Conservation (phyloP, 23 tunicate genomes). For the Botrylloides violaceus region DNA sequence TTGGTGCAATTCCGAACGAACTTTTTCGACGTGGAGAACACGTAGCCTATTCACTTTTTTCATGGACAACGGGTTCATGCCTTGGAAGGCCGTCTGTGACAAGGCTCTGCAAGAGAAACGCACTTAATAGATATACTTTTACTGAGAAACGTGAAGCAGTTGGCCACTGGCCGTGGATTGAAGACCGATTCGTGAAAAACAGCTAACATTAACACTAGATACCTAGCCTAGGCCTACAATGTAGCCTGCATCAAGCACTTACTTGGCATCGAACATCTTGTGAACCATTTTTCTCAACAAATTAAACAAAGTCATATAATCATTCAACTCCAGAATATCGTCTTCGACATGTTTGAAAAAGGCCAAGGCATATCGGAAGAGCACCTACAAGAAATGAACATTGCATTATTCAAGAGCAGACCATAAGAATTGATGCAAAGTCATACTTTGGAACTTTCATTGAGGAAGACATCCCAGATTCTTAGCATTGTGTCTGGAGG, state of each 20-base stretch:
- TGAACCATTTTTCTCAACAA: constrained; percentile 55
- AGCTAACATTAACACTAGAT: too few relatives aligned
- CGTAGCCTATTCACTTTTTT: constrained; percentile 50
- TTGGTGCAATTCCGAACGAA: constrained; percentile 46
- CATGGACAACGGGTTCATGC: constrained; percentile 91
- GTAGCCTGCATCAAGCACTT: background rate
- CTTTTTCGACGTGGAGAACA: constrained; percentile 62
- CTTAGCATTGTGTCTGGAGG: constrained; percentile 82
- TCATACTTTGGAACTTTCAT: constrained; percentile 76
- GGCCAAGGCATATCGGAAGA: constrained; percentile 83
- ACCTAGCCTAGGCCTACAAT: too few relatives aligned
- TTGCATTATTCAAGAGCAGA: background rate
- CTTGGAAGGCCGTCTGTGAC: constrained; percentile 48
- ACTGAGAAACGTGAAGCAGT: background rate
- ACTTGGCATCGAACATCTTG: constrained; percentile 78
- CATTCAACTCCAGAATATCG: constrained; percentile 55
- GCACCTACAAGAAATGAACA: constrained; percentile 38
- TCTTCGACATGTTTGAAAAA: constrained; percentile 80
- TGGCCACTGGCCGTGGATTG: background rate
- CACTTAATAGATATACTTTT: too few relatives aligned
- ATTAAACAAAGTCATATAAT: constrained; percentile 64
- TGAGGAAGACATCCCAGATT: constrained; percentile 83
- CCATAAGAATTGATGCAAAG: background rate
- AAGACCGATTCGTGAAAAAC: too few relatives aligned
- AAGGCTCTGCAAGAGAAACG: constrained; percentile 34